Base-by-base conservation (phyloP, 2,113 vertebrate species). In the Cochlearius cochlearius region DNA sequence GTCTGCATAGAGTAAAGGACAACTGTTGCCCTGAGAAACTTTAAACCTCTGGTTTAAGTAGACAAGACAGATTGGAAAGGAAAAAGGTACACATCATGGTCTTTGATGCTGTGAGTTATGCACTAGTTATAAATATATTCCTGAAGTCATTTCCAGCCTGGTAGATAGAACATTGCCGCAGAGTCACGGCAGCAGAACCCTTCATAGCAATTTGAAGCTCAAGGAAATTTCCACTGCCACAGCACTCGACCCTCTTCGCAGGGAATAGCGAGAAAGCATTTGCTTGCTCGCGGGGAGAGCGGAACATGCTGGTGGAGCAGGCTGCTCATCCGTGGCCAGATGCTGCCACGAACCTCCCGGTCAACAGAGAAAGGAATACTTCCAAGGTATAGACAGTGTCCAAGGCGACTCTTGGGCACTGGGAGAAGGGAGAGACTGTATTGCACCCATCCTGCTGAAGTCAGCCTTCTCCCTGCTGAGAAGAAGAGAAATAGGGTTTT, bases 221-320 rank as follows among this genome's bases (percentile, higher is more conserved):
- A 53, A 82, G 81, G 77, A 96, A 92, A 92, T 94, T 90, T 96
- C 78, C 62, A 85, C 49, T 87, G 62, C 68, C 69, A 58, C 39
- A 72, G 39, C 30, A 60, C 49, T 96, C 4, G 0, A 62, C 38
- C 30, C 50, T 79, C 19, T 89, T 96, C 71, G 53, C 32, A 41
- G 67, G 49, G 53, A 91, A 64, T 0, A 76, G 62, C 73, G 19
- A 86, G 76, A 67, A 92, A 84, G 69, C 80, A 67, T 82, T 87
- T 82, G 39, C 36, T 88, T 93, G 45, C 81, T 92, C 36, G 56
- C 13, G 20, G 29, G 50, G 25, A 75, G 69, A 90, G 74, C 2
- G 1, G 41, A 69, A 52, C 45, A n/a, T 79, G 43, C 77, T 93
- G 43, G 30, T 71, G 55, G 53, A 81, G 25, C 30, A 41, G 56